A percentile compares a stretch with the other conserved stretches of the same genome.
Conservation (phyloP, 2,797 vertebrate species). For the Paramormyrops hopkinsi region DNA sequence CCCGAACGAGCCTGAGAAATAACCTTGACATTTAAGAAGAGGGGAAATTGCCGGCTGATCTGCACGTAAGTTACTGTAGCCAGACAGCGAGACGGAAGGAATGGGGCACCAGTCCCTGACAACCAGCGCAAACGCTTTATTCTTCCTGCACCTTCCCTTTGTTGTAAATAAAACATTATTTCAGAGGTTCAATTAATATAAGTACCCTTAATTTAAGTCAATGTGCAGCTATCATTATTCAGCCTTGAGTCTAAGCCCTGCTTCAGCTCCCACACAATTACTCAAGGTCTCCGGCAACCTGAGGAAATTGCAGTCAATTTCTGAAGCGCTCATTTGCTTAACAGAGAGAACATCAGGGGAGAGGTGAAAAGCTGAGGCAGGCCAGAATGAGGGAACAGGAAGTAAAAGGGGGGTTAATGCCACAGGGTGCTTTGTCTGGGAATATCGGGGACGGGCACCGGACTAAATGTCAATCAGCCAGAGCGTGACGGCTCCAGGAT, state of each 20-base stretch:
- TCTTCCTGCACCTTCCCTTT: constrained; percentile 63
- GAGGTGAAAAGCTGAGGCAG: constrained; percentile 30
- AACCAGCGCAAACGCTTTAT: constrained; percentile 47
- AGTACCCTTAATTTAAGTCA: constrained; percentile 74
- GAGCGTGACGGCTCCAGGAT: constrained; percentile 56
- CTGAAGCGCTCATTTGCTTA: constrained; percentile 68
- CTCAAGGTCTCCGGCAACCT: constrained; percentile 56
- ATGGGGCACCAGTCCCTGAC: constrained; percentile 13
- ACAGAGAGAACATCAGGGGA: constrained; percentile 56
- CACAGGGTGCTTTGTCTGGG: constrained; percentile 9
- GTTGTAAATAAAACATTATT: constrained; percentile 77
- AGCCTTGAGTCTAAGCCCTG: constrained; percentile 42
- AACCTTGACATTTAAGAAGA: constrained; percentile 42
- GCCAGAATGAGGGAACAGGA: constrained; percentile 12
- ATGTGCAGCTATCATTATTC: constrained; percentile 65
- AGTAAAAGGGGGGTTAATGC: background rate
- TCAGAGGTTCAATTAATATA: constrained; percentile 76
- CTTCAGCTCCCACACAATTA: constrained; percentile 64
- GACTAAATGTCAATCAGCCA: constrained; percentile 37
- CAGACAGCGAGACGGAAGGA: constrained; percentile 35
- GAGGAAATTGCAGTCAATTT: constrained; percentile 71
- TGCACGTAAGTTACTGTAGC: constrained; percentile 54
- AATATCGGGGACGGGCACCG: background rate
- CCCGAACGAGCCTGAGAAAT: constrained; percentile 29
- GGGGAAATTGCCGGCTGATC: constrained; percentile 34